Percentiles rank a stretch among this genome's conserved stretches.
Conservation (phyloP, 2,113 vertebrate species). For the Phylloscopus whistleri region DNA sequence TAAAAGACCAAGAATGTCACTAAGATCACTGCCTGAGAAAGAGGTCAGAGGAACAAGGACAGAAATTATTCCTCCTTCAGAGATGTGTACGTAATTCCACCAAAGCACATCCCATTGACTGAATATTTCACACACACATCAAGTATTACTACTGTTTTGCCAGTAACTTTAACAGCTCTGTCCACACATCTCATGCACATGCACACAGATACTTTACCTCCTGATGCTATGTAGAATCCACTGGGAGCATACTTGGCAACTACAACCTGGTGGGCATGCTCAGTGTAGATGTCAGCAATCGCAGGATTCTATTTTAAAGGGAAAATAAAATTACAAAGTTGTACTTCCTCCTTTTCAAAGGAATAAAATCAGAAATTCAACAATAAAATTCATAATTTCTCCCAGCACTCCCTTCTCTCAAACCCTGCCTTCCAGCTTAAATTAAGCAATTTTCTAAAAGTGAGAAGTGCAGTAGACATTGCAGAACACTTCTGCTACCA, state of each 20-base stretch:
- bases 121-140: neutral
- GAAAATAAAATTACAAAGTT: neutral
- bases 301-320: conserved; percentile 84
- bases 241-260: conserved; percentile 95
- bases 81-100: fast-evolving
- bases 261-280: conserved; percentile 89
- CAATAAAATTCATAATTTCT: neutral
- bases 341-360: neutral
- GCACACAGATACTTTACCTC: conserved; percentile 74
- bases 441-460: neutral
- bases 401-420: neutral
- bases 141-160: neutral
- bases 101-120: neutral
- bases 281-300: conserved; percentile 94
- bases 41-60: neutral
- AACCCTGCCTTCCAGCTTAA: neutral
- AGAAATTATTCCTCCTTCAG: neutral
- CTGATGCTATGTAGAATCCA: conserved; percentile 95
- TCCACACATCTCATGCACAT: neutral
- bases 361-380: neutral
- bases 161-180: neutral
- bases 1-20: neutral
- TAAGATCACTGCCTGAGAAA: neutral
- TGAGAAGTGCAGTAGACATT: neutral
- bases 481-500: neutral